Evolutionary conservation across 2,888 invertebrate species (phyloP).

Genomic region (Leistus spinibarbis): DNA sequence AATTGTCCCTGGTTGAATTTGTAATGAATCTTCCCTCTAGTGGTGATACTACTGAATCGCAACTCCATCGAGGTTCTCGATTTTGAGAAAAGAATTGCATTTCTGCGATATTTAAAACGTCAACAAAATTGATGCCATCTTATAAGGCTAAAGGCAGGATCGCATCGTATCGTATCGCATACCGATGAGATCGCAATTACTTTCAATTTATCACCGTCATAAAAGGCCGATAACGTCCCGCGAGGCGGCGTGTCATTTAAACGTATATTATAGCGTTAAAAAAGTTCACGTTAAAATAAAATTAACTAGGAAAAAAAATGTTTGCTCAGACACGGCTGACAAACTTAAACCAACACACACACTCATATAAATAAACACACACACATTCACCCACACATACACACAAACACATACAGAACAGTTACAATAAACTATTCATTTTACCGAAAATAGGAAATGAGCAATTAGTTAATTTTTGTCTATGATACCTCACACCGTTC

Average conservation of each 20-base stretch:
- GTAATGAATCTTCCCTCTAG: too few species aligned
- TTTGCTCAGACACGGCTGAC: not conserved
- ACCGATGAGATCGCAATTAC: conserved; percentile 38
- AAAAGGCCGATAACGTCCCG: conserved; percentile 31
- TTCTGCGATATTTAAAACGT: conserved; percentile 27
- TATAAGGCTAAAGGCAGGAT: not conserved
- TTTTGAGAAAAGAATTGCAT: not conserved
- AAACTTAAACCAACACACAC: not conserved
- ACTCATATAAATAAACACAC: too few species aligned
- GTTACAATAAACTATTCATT: too few species aligned
- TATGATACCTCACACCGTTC: too few species aligned
- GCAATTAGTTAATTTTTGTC: too few species aligned
- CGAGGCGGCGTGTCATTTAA: conserved; percentile 24
- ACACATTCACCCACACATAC: too few species aligned
- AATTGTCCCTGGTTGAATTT: too few species aligned
- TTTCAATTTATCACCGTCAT: conserved; percentile 37
- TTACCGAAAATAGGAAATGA: too few species aligned
- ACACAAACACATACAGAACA: too few species aligned
- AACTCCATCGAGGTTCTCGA: too few species aligned
- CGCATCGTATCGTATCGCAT: conserved; percentile 22
- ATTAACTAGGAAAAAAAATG: not conserved
- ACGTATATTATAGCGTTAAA: not conserved
- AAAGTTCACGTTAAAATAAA: not conserved
- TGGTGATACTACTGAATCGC: too few species aligned
- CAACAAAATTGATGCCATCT: conserved; percentile 29